Conservation (phyloP, 2,113 vertebrate genomes). For the Poeciliopsis retropinna region DNA sequence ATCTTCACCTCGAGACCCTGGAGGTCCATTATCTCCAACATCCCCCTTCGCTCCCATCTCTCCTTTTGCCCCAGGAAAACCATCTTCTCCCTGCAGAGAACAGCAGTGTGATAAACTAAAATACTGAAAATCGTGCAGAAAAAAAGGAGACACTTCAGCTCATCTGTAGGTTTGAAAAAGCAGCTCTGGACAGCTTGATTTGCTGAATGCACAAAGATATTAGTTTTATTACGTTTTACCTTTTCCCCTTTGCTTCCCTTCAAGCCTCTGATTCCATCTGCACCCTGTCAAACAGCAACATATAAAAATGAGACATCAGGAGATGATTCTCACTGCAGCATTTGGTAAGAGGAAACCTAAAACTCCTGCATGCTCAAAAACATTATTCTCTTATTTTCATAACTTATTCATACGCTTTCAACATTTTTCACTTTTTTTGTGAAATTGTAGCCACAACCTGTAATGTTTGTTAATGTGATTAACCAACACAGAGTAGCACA, state of each 20-base stretch:
- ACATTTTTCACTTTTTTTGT: background rate
- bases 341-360: background rate
- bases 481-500: background rate
- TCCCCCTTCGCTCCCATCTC: slow-evolving; percentile 97
- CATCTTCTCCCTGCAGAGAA: slow-evolving; percentile 90
- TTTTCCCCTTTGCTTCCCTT: slow-evolving; percentile 97
- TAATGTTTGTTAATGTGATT: background rate
- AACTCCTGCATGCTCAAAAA: background rate
- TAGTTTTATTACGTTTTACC: slow-evolving; percentile 78
- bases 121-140: background rate
- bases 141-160: background rate
- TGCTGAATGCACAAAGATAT: background rate
- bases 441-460: background rate
- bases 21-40: slow-evolving; percentile 86
- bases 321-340: background rate
- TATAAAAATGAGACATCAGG: slow-evolving; percentile 3
- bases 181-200: background rate
- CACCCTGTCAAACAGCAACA: slow-evolving; percentile 82
- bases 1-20: slow-evolving; percentile 90
- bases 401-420: background rate
- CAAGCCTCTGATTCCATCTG: slow-evolving; percentile 92
- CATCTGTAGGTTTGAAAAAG: background rate
- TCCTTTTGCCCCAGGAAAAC: slow-evolving; percentile 95
- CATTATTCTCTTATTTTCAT: background rate
- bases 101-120: background rate